Conservation (phyloP, 2,113 vertebrate species). For the Phylloscopus trochilus region DNA sequence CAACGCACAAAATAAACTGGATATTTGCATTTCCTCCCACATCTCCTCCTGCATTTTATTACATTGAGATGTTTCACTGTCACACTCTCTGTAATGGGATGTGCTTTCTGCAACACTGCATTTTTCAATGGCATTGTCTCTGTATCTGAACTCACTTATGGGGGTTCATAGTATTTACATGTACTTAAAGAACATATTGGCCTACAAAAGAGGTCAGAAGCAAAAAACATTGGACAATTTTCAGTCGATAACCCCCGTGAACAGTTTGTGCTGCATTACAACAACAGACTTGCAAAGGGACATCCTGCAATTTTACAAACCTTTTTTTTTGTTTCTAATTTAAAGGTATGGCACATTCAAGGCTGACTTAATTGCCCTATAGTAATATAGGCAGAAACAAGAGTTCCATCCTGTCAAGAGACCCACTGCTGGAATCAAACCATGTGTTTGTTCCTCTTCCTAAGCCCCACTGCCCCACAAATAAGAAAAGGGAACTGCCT, state of each 20-base stretch:
- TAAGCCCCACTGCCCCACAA: neutral
- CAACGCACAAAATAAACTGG: neutral
- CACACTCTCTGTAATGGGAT: neutral
- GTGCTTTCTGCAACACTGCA: neutral
- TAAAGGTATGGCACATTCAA: neutral
- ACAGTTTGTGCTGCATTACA: neutral
- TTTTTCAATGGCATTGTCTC: neutral
- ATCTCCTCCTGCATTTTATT: neutral
- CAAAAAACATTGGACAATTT: neutral
- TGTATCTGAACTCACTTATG: neutral
- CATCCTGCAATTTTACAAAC: neutral
- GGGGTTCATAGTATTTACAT: neutral
- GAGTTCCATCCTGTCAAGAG: neutral
- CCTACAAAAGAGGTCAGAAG: neutral
- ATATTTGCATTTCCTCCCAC: neutral
- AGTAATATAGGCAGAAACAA: neutral
- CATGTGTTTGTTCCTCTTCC: neutral
- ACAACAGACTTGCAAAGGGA: neutral
- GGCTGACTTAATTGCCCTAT: neutral
- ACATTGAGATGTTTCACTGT: neutral
- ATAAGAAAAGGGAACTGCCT: neutral
- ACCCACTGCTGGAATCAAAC: neutral
- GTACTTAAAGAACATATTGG: neutral
- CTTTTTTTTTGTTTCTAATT: neutral
- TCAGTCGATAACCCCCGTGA: accelerated